Evolutionary conservation across 1,140 invertebrate species (phyloP).

Genomic region (Pomacea maculata): DNA sequence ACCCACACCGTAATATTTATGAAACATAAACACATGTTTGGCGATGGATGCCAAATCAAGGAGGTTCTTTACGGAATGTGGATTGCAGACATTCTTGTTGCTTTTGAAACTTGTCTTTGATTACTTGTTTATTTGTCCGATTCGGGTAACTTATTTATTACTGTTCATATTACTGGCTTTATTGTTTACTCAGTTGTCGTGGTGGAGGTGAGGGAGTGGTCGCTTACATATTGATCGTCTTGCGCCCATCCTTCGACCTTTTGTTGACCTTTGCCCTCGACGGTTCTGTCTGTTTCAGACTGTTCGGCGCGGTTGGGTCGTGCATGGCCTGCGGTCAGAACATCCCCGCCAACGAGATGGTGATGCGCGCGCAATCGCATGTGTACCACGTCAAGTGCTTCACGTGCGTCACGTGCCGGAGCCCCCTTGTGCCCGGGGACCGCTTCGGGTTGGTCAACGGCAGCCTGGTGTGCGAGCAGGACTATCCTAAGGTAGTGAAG

Average conservation of each 20-base stretch:
- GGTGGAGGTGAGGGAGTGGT: background rate
- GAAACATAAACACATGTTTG: no score
- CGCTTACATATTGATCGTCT: background rate
- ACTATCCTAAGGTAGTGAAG: constrained; percentile 91
- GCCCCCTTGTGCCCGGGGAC: constrained; percentile 86
- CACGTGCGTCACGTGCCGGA: constrained; percentile 89
- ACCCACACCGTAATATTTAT: no score
- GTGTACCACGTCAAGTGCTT: constrained; percentile 95
- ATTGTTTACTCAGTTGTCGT: no score
- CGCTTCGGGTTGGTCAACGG: constrained; percentile 88
- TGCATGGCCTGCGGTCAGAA: constrained; percentile 88
- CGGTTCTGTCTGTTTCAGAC: constrained; percentile 72
- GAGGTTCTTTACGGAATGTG: no score
- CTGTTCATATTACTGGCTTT: no score
- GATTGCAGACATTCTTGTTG: no score
- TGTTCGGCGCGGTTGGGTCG: constrained; percentile 86
- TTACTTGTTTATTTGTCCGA: no score
- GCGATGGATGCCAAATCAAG: no score
- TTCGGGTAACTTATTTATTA: no score
- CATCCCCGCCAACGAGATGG: constrained; percentile 90
- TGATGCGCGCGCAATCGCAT: constrained; percentile 77
- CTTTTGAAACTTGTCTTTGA: no score
- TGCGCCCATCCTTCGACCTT: constrained; percentile 2
- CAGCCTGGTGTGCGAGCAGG: constrained; percentile 87
- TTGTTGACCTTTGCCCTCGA: constrained; percentile 5